Percentiles rank a stretch among this genome's conserved stretches.
Evolutionary conservation across 2,113 vertebrate species (phyloP).

Genomic region (Rhombomys opimus): DNA sequence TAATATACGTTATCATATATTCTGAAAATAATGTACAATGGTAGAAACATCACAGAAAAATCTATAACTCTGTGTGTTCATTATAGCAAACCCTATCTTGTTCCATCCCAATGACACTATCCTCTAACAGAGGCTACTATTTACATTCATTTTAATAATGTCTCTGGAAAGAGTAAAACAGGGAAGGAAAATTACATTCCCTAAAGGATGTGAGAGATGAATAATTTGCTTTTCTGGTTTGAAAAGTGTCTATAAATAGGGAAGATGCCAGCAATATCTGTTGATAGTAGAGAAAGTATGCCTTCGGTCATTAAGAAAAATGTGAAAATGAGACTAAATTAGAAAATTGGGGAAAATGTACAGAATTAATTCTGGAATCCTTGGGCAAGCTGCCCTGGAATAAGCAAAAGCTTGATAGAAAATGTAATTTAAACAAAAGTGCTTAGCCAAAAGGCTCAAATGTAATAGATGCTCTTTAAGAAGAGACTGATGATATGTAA

Average conservation of each 20-base stretch:
- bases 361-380: constrained; percentile 48
- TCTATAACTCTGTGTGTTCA: neutral
- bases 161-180: neutral
- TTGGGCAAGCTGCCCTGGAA: constrained; percentile 47
- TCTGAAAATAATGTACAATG: neutral
- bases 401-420: constrained; percentile 42
- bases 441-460: neutral
- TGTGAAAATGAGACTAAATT: constrained; percentile 61
- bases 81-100: neutral
- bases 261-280: constrained; percentile 11
- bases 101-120: neutral
- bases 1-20: neutral
- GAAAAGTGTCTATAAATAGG: neutral
- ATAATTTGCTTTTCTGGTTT: neutral
- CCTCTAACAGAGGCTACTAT: neutral
- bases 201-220: neutral
- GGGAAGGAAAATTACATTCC: neutral
- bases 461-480: neutral
- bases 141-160: neutral
- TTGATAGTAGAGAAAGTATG: neutral
- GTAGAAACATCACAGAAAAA: neutral
- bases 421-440: constrained; percentile 54
- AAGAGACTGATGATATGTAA: neutral
- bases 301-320: constrained; percentile 48
- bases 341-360: constrained; percentile 23